These are phyloP conservation scores for Epinotia demarniana DNA, from an alignment of 2,888 invertebrate genomes.

Conservation along the genomic window DNA sequence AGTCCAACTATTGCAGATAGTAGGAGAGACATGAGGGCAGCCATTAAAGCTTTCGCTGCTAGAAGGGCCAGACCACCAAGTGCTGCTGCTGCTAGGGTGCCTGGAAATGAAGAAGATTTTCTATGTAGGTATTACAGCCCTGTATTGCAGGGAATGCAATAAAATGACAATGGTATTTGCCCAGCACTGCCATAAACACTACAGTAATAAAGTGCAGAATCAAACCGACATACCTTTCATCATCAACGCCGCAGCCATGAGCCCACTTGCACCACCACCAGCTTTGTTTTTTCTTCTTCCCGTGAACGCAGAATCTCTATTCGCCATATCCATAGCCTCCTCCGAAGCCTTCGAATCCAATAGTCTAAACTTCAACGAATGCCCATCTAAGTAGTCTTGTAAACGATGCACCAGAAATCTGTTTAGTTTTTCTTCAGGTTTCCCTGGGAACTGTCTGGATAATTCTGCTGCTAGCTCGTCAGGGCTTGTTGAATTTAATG, in stretches of 20 bases:
- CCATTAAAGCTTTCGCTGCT: constrained; percentile 94
- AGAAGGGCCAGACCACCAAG: constrained; percentile 89
- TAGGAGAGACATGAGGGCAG: constrained; percentile 91
- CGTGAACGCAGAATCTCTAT: constrained; percentile 72
- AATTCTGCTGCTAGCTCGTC: constrained; percentile 88
- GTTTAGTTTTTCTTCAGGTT: constrained; percentile 90
- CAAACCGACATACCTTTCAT: constrained; percentile 82
- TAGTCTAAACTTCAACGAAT: constrained; percentile 89
- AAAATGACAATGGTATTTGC: too few species aligned
- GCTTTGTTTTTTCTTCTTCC: constrained; percentile 68
- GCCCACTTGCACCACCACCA: constrained; percentile 64
- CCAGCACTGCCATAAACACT: too few species aligned
- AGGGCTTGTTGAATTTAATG: constrained; percentile 75
- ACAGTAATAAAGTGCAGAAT: too few species aligned
- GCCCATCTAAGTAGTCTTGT: constrained; percentile 89
- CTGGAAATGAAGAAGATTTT: constrained; percentile 59
- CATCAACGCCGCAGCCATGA: constrained; percentile 85
- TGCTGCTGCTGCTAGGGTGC: constrained; percentile 89
- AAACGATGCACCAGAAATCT: constrained; percentile 88
- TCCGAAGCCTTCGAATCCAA: constrained; percentile 86
- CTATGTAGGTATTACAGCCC: too few species aligned
- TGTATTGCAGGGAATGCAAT: too few species aligned
- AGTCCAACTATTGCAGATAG: constrained; percentile 90
- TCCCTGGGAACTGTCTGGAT: constrained; percentile 90
- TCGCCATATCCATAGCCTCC: constrained; percentile 81